Evolutionary conservation across 23 tunicate species (phyloP).

Genomic region (Pegea sp.): DNA sequence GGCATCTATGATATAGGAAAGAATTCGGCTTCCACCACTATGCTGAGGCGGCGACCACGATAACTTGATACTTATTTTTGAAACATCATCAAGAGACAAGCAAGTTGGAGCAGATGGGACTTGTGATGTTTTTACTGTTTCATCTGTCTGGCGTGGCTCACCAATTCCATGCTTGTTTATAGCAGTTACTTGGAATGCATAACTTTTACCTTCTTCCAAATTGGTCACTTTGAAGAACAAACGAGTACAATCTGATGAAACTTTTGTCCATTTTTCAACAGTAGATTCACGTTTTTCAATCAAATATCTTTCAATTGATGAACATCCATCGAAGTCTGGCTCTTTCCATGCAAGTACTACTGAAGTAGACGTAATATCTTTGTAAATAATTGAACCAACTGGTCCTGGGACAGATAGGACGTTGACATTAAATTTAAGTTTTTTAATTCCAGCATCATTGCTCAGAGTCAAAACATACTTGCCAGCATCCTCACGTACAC

Average conservation of each 20-base stretch:
- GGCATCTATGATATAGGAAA: conserved; percentile 65
- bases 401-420: conserved; percentile 79
- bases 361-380: conserved; percentile 46
- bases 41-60: conserved; percentile 83
- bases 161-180: conserved; percentile 82
- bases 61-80: conserved; percentile 57
- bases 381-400: conserved; percentile 33
- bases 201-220: conserved; percentile 56
- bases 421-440: conserved; percentile 52
- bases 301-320: conserved; percentile 69
- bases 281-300: conserved; percentile 83
- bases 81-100: conserved; percentile 32
- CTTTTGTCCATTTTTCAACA: conserved; percentile 55
- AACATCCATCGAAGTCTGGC: conserved; percentile 83
- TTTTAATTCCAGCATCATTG: conserved; percentile 70
- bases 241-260: conserved; percentile 49
- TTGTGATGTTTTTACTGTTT: conserved; percentile 42
- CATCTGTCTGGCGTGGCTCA: conserved; percentile 56
- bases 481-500: conserved; percentile 63
- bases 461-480: conserved; percentile 41
- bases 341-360: conserved; percentile 59
- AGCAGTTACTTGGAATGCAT: conserved; percentile 61
- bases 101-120: conserved; percentile 44
- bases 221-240: conserved; percentile 56
- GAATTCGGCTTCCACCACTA: conserved; percentile 71